Evolutionary conservation across 1,140 invertebrate genomes (phyloP).

Genomic region (Laupala kohalensis): DNA sequence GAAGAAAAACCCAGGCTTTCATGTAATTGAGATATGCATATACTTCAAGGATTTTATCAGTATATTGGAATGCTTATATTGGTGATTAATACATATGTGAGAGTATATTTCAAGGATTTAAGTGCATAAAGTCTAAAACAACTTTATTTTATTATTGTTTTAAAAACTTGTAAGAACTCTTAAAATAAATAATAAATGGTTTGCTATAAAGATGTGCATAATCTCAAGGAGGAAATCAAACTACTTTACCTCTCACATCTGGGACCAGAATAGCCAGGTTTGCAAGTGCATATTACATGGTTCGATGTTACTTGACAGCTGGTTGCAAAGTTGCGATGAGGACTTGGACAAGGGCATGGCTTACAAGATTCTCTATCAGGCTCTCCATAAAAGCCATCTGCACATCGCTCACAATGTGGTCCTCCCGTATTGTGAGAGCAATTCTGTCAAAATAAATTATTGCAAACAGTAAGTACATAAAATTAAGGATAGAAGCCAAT

Average conservation of each 20-base stretch:
- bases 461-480: too few relatives aligned
- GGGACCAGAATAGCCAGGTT: slow-evolving; percentile 47
- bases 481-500: not conserved
- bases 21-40: too few relatives aligned
- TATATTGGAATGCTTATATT: too few relatives aligned
- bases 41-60: too few relatives aligned
- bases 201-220: not conserved
- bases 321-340: slow-evolving; percentile 55
- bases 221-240: not conserved
- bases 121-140: too few relatives aligned
- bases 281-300: slow-evolving; percentile 51
- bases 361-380: slow-evolving; percentile 52
- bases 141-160: not conserved
- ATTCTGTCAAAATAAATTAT: slow-evolving; percentile 52
- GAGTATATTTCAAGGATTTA: too few relatives aligned
- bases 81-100: too few relatives aligned
- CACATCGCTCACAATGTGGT: slow-evolving; percentile 58
- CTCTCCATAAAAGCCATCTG: slow-evolving; percentile 72
- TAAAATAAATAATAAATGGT: not conserved
- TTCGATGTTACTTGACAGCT: slow-evolving; percentile 44
- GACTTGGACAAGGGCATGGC: slow-evolving; percentile 72
- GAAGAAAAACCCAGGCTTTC: too few relatives aligned
- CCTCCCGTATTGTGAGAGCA: slow-evolving; percentile 73
- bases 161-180: too few relatives aligned
- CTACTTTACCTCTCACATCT: slow-evolving; percentile 41